Percentiles rank a stretch among this genome's conserved stretches.
Evolutionary conservation across 1,140 invertebrate genomes (phyloP).

Genomic region (Cylas formicarius): DNA sequence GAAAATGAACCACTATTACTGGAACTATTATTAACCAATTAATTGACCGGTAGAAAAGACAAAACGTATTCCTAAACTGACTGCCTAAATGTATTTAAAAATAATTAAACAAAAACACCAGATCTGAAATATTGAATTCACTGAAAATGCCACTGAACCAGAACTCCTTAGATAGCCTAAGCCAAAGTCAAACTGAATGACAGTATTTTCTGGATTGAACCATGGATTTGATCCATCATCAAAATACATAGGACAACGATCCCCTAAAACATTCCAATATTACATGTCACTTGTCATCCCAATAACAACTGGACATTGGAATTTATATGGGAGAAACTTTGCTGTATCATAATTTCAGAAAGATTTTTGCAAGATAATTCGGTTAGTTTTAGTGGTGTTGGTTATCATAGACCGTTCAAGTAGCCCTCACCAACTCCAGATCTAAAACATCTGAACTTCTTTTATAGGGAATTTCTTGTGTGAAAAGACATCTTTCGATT

Average conservation of each 20-base stretch:
- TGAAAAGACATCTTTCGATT: too few species aligned
- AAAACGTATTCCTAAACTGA: too few species aligned
- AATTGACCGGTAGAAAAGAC: too few species aligned
- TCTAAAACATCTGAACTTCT: slow-evolving; percentile 5
- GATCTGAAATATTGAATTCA: too few species aligned
- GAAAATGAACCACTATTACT: too few species aligned
- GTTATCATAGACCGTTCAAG: too few species aligned
- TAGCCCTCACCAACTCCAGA: too few species aligned
- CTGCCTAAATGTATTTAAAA: too few species aligned
- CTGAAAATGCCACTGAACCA: too few species aligned
- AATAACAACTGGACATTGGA: slow-evolving; percentile 9
- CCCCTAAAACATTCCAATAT: slow-evolving; percentile 47
- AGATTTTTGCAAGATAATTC: neutral
- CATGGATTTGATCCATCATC: slow-evolving; percentile 87
- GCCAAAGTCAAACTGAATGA: slow-evolving; percentile 58
- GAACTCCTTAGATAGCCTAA: slow-evolving; percentile 38
- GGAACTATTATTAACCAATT: too few species aligned
- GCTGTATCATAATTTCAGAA: neutral
- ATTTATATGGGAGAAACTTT: neutral
- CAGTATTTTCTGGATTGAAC: slow-evolving; percentile 60
- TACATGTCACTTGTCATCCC: slow-evolving; percentile 1
- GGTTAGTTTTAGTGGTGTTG: too few species aligned
- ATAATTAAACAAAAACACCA: too few species aligned
- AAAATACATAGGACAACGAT: slow-evolving; percentile 92
- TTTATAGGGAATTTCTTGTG: slow-evolving; percentile 5